Evolutionary conservation across 2,797 vertebrate species (phyloP).

Genomic region (Tangara arthus): DNA sequence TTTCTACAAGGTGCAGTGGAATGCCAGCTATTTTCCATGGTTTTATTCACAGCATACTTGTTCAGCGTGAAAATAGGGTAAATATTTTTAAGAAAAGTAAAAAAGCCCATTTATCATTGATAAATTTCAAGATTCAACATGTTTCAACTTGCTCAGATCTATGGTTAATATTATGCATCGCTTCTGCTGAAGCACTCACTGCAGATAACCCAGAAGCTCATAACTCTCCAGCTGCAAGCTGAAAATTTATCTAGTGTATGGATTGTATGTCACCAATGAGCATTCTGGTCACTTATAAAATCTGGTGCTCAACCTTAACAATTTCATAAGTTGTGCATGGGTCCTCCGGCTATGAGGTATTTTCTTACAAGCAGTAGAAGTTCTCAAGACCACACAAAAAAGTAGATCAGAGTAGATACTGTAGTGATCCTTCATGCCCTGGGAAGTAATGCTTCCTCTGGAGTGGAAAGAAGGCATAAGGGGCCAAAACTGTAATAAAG

Average conservation of each 20-base stretch:
- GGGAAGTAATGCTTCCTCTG: conserved; percentile 28
- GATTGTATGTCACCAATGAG: background rate
- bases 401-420: background rate
- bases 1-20: background rate
- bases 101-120: background rate
- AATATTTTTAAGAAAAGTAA: background rate
- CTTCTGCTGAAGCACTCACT: background rate
- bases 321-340: background rate
- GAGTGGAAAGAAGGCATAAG: conserved; percentile 48
- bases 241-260: background rate
- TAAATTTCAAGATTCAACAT: background rate
- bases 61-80: background rate
- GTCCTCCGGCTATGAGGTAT: background rate
- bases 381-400: background rate
- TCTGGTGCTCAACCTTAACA: background rate
- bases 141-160: background rate
- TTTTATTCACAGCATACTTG: background rate
- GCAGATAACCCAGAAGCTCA: background rate
- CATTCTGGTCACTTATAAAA: background rate
- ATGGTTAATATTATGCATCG: background rate
- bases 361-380: background rate
- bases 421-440: background rate
- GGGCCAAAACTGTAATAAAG: conserved; percentile 60
- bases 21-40: background rate
- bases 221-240: background rate